These are phyloP conservation scores for Acleris cristana DNA, from an alignment of 2,888 invertebrate genomes.

Conservation along the genomic window DNA sequence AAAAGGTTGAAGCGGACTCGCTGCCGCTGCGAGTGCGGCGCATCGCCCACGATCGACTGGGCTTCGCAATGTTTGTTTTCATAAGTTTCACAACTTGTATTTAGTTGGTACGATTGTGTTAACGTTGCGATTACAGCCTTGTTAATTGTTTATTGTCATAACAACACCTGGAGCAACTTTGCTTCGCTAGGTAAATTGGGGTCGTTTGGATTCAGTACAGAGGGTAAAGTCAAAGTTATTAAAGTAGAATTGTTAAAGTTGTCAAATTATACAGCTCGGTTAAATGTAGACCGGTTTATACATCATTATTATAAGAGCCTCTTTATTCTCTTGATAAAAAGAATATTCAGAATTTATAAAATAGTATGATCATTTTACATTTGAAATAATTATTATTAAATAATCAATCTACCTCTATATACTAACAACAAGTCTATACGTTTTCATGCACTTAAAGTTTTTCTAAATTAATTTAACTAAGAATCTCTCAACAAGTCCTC, in stretches of 20 bases:
- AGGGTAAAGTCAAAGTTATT: not conserved
- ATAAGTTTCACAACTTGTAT: slow-evolving; percentile 16
- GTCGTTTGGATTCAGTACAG: not conserved
- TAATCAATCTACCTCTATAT: no score
- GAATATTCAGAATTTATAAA: no score
- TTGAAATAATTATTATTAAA: no score
- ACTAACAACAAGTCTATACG: no score
- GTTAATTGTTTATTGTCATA: slow-evolving; percentile 14
- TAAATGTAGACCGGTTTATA: not conserved
- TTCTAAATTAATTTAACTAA: no score
- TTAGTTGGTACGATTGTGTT: slow-evolving; percentile 17
- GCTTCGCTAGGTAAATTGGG: not conserved
- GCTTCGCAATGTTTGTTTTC: slow-evolving; percentile 19
- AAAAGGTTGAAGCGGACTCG: not conserved
- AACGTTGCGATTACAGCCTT: not conserved
- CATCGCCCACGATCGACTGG: slow-evolving; percentile 1
- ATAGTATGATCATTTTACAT: no score
- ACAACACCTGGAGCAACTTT: slow-evolving; percentile 4
- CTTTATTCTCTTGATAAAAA: no score
- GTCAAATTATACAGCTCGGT: not conserved
- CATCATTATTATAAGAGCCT: no score
- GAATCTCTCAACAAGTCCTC: no score
- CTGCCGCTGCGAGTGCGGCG: not conserved
- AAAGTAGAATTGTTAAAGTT: not conserved
- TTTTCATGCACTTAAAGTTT: no score